Conservation (phyloP, 2,797 vertebrate species). For the Epinephelus malabaricus region DNA sequence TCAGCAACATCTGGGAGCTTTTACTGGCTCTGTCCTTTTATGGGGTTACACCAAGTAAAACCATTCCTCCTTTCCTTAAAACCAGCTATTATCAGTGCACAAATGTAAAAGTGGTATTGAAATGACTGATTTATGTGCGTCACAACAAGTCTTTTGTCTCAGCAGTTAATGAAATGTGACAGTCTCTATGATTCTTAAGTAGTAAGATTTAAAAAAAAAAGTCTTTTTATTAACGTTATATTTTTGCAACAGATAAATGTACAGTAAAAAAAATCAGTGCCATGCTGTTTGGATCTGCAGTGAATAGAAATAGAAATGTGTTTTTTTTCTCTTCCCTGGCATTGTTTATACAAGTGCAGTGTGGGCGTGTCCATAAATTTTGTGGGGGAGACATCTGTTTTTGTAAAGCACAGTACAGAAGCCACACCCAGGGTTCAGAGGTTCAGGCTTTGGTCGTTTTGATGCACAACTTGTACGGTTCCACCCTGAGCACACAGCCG, state of each 20-base stretch:
- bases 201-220: not conserved
- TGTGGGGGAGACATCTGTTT: constrained; percentile 79
- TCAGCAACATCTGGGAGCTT: constrained; percentile 82
- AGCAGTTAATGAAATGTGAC: constrained; percentile 22
- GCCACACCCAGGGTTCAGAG: constrained; percentile 82
- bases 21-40: constrained; percentile 77
- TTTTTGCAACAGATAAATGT: constrained; percentile 13
- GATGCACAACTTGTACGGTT: constrained; percentile 59
- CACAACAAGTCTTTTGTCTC: constrained; percentile 20
- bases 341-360: constrained; percentile 76
- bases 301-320: constrained; percentile 39
- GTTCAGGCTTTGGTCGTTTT: constrained; percentile 73
- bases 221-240: constrained; percentile 12
- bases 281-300: constrained; percentile 19
- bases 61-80: constrained; percentile 42
- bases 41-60: constrained; percentile 66
- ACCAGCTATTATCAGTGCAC: constrained; percentile 38
- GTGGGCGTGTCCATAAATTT: constrained; percentile 70
- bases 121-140: constrained; percentile 21
- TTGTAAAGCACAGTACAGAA: constrained; percentile 72
- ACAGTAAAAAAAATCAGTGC: constrained; percentile 17
- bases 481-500: constrained; percentile 47
- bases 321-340: constrained; percentile 11
- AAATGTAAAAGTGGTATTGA: constrained; percentile 28
- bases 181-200: constrained; percentile 1